These are phyloP conservation scores for Ploceus nigricollis DNA, from an alignment of 2,113 vertebrate genomes.

Conservation along the genomic window DNA sequence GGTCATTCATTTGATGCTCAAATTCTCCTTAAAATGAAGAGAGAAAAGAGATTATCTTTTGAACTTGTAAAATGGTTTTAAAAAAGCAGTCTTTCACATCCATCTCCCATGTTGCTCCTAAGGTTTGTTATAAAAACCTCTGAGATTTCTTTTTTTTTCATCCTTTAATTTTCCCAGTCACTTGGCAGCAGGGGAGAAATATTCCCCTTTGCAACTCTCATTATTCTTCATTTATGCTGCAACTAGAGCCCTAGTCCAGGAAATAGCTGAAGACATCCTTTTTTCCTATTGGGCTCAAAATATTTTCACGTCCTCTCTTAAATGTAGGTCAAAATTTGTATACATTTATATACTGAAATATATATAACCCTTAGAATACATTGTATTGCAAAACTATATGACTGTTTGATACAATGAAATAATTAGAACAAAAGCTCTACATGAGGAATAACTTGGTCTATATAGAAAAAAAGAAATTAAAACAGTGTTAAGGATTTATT, in stretches of 20 bases:
- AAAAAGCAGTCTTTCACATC: neutral
- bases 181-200: neutral
- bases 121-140: neutral
- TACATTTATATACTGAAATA: neutral
- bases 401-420: neutral
- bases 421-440: neutral
- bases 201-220: neutral
- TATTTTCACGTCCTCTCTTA: neutral
- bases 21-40: neutral
- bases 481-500: neutral
- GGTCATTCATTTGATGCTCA: neutral
- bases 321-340: conserved; percentile 1
- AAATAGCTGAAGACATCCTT: conserved; percentile 12
- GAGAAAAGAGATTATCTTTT: neutral
- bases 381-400: neutral
- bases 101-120: neutral
- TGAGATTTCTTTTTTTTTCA: neutral
- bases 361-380: neutral
- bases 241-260: neutral
- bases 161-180: neutral
- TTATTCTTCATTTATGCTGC: neutral
- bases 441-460: neutral
- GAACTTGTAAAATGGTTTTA: neutral
- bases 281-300: neutral
- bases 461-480: neutral